phyloP scores from a whole-genome alignment of 2,113 vertebrate genomes.

The Phasianus colchicus region DNA sequence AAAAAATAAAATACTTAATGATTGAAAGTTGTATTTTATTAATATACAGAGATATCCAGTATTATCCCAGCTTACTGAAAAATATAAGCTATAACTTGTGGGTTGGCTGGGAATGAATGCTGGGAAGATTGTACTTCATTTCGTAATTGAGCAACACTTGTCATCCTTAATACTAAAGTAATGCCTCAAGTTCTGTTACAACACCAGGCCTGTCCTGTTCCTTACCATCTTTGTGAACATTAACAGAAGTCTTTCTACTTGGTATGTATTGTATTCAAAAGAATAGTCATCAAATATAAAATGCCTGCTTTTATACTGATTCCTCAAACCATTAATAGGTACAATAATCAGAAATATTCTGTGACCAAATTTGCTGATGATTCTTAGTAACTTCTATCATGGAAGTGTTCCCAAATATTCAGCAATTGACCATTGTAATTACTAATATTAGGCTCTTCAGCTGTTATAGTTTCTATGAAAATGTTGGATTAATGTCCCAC shows the following conservation, averaged over 20 bases:
- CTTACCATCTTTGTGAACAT: neutral
- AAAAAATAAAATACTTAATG: neutral
- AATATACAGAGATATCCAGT: fast-evolving
- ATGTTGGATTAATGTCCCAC: neutral
- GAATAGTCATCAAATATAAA: neutral
- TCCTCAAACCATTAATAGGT: neutral
- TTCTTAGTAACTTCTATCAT: neutral
- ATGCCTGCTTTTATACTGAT: neutral
- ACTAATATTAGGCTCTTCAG: neutral
- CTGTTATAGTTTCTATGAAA: neutral
- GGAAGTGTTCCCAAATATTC: neutral
- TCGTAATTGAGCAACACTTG: neutral
- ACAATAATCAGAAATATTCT: neutral
- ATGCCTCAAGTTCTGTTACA: conserved; percentile 32
- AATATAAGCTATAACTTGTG: neutral
- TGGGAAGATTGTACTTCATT: neutral
- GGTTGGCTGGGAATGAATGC: neutral
- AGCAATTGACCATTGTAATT: neutral
- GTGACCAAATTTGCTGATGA: neutral
- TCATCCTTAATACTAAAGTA: neutral
- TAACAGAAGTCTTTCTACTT: neutral
- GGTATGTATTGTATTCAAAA: neutral
- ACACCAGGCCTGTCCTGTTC: neutral
- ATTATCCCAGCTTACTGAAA: neutral
- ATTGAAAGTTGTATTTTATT: neutral